These are phyloP conservation scores for Gymnorhina tibicen DNA, from an alignment of 2,113 vertebrate genomes.

Conservation along the genomic window DNA sequence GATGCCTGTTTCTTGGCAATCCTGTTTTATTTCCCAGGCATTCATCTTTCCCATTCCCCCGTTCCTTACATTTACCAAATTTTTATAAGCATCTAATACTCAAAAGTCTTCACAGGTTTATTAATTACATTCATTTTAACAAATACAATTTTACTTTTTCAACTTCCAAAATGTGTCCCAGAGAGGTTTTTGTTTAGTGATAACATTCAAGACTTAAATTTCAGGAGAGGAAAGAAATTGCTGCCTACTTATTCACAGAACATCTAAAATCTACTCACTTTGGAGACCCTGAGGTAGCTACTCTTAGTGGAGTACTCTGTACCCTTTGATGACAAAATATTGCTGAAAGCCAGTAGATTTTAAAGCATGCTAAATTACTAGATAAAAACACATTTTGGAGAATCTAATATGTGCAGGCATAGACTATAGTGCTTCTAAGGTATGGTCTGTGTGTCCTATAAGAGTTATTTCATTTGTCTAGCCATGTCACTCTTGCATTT, in stretches of 20 bases:
- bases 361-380: not conserved
- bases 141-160: not conserved
- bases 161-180: not conserved
- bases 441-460: not conserved
- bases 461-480: not conserved
- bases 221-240: not conserved
- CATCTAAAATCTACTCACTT: not conserved
- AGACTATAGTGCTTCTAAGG: not conserved
- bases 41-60: not conserved
- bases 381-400: not conserved
- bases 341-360: not conserved
- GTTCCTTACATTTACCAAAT: not conserved
- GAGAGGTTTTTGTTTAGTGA: not conserved
- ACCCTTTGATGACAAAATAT: not conserved
- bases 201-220: not conserved
- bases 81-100: not conserved
- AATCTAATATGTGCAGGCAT: not conserved
- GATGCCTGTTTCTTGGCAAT: not conserved
- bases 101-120: not conserved
- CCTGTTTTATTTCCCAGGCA: not conserved
- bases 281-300: not conserved
- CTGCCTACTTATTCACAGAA: not conserved
- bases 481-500: not conserved
- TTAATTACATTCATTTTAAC: not conserved
- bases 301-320: not conserved